These are phyloP conservation scores for Danaus melanippus DNA, from an alignment of 1,140 invertebrate genomes.

Conservation along the genomic window DNA sequence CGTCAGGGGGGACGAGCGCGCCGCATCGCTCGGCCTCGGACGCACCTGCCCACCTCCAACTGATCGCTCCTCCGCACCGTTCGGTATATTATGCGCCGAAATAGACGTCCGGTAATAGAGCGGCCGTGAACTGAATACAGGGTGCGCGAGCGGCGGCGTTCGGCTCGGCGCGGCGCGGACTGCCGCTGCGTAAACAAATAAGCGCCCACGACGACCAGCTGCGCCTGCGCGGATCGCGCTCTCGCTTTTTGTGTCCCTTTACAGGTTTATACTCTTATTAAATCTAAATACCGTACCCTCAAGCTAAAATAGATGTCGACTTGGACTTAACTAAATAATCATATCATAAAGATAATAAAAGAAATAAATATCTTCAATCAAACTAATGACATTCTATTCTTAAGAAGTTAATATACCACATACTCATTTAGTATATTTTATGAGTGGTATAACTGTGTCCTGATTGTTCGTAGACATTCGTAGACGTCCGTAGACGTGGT, in stretches of 20 bases:
- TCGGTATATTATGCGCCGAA: slow-evolving; percentile 62
- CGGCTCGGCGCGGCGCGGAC: slow-evolving; percentile 45
- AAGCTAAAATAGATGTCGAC: too few relatives aligned
- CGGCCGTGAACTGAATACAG: slow-evolving; percentile 67
- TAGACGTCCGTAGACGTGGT: too few relatives aligned
- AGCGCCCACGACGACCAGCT: slow-evolving; percentile 30
- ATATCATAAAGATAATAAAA: too few relatives aligned
- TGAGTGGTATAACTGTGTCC: too few relatives aligned
- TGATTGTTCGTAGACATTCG: too few relatives aligned
- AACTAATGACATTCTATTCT: too few relatives aligned
- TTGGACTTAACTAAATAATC: too few relatives aligned
- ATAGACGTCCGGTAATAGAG: slow-evolving; percentile 67
- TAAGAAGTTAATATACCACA: too few relatives aligned
- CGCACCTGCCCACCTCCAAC: slow-evolving; percentile 63
- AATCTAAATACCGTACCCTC: too few relatives aligned
- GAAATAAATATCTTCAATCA: too few relatives aligned
- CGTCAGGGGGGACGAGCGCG: slow-evolving; percentile 37
- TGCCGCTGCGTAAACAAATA: slow-evolving; percentile 57
- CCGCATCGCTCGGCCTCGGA: slow-evolving; percentile 48
- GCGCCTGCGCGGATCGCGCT: slow-evolving; percentile 11
- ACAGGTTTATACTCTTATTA: too few relatives aligned
- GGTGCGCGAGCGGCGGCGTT: slow-evolving; percentile 48
- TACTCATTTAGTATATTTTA: too few relatives aligned
- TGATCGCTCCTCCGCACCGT: slow-evolving; percentile 55
- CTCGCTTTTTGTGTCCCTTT: slow-evolving; percentile 6